phyloP scores from a whole-genome alignment of 2,113 vertebrate species.

The Cyanoliseus patagonus region DNA sequence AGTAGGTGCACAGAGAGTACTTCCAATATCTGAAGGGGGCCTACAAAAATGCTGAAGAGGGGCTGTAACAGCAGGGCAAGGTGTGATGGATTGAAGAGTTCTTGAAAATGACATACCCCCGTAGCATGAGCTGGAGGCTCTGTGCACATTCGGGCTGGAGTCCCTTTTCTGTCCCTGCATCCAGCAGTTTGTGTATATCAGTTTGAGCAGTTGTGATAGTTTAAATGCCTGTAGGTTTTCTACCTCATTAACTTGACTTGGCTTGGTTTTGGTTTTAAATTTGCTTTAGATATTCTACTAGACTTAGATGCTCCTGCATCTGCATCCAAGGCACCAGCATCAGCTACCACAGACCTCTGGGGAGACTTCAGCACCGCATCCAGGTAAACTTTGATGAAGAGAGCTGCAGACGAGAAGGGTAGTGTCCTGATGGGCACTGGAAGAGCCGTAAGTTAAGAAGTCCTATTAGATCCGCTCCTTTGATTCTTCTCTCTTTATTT shows the following conservation, averaged over 20 bases:
- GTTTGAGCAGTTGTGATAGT: not conserved
- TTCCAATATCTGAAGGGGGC: not conserved
- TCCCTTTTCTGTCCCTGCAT: not conserved
- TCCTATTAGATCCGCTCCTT: not conserved
- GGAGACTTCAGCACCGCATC: slow-evolving; percentile 90
- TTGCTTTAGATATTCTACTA: slow-evolving; percentile 75
- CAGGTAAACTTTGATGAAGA: slow-evolving; percentile 76
- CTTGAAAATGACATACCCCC: not conserved
- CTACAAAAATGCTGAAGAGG: not conserved
- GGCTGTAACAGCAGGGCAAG: not conserved
- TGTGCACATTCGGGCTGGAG: not conserved
- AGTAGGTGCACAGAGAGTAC: not conserved
- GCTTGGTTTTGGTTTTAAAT: not conserved
- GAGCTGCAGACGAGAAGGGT: not conserved
- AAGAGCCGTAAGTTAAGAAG: not conserved
- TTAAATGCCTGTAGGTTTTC: not conserved
- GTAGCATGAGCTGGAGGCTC: not conserved
- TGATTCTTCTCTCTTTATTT: slow-evolving; percentile 51
- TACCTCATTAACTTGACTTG: not conserved
- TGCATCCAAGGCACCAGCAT: slow-evolving; percentile 50
- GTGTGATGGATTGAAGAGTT: not conserved
- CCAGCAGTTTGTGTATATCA: not conserved
- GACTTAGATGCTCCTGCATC: slow-evolving; percentile 76
- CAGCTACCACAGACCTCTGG: slow-evolving; percentile 85
- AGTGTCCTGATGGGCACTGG: not conserved